Conservation (phyloP, 2,888 invertebrate species). For the Catotricha subobsoleta region DNA sequence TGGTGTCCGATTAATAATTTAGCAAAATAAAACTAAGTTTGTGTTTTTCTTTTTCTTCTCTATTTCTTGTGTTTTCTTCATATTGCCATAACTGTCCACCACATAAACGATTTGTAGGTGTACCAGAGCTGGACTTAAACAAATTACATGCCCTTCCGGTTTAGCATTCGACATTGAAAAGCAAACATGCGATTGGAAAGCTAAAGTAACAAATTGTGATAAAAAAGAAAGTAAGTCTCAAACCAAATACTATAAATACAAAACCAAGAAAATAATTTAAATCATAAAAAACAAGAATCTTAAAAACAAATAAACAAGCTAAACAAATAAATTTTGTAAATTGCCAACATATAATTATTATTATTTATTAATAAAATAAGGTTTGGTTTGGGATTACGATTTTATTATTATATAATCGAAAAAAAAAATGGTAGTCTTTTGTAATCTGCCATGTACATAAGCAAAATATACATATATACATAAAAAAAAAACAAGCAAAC, state of each 20-base stretch:
- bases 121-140: slow-evolving; percentile 89
- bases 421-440: no score
- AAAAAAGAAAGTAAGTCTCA: slow-evolving; percentile 86
- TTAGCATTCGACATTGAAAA: slow-evolving; percentile 94
- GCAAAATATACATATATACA: no score
- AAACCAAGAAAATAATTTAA: slow-evolving; percentile 4
- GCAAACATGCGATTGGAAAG: slow-evolving; percentile 98
- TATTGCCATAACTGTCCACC: no score
- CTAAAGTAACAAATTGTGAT: slow-evolving; percentile 93
- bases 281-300: neutral
- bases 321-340: neutral
- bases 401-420: no score
- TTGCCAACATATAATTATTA: neutral
- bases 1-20: slow-evolving; percentile 11
- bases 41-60: no score
- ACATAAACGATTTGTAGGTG: slow-evolving; percentile 40
- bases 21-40: slow-evolving; percentile 6
- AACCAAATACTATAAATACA: slow-evolving; percentile 14
- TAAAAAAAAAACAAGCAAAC: no score
- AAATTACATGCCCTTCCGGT: slow-evolving; percentile 92
- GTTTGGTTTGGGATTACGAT: neutral
- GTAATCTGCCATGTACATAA: no score
- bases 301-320: neutral
- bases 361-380: neutral
- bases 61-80: no score